Evolutionary conservation across 2,797 vertebrate species (phyloP).

Genomic region (Falco rusticolus): DNA sequence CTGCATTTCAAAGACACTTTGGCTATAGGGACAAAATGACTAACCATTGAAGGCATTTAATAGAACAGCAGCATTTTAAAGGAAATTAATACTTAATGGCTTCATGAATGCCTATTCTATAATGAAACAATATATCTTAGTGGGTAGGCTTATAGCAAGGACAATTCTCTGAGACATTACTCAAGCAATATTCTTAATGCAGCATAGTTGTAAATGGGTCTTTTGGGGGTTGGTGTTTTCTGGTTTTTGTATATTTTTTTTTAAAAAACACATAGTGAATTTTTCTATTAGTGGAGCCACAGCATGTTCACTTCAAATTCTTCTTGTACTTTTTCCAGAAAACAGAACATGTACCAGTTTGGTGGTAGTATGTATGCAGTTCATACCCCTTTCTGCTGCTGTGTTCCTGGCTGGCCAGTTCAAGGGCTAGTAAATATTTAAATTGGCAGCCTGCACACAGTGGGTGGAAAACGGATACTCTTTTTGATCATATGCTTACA

Average conservation of each 20-base stretch:
- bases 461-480: slow-evolving; percentile 50
- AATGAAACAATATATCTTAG: background rate
- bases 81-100: background rate
- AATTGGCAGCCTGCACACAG: slow-evolving; percentile 44
- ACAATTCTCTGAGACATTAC: background rate
- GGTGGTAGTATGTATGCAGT: background rate
- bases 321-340: background rate
- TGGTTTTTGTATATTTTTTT: background rate
- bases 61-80: background rate
- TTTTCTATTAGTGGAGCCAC: background rate
- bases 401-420: slow-evolving; percentile 19
- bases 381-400: background rate
- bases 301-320: background rate
- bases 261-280: background rate
- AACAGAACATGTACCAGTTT: background rate
- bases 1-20: background rate
- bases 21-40: background rate
- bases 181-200: background rate
- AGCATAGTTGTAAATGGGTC: background rate
- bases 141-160: background rate
- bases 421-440: slow-evolving; percentile 62
- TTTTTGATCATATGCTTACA: background rate
- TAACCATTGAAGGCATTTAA: background rate
- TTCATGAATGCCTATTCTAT: background rate
- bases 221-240: background rate